These are phyloP conservation scores for Notoglanidium macrostoma DNA, from an alignment of 2,797 vertebrate species.

Conservation along the genomic window DNA sequence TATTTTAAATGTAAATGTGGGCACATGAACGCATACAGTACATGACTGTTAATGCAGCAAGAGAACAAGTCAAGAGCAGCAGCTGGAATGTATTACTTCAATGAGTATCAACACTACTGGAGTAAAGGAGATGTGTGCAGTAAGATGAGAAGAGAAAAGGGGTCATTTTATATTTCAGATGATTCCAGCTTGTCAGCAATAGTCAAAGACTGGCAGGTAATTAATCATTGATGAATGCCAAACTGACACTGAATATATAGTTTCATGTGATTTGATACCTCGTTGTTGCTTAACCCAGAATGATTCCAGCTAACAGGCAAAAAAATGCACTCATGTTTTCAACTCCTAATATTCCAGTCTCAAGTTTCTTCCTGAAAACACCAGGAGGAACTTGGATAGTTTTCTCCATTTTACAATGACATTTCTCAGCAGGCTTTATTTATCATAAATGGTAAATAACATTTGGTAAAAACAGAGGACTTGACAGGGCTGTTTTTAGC, in stretches of 20 bases:
- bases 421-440: neutral
- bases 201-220: conserved; percentile 40
- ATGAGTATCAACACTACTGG: neutral
- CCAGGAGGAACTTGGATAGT: neutral
- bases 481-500: neutral
- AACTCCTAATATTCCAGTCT: neutral
- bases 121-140: neutral
- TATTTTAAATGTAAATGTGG: neutral
- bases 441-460: neutral
- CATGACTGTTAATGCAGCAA: neutral
- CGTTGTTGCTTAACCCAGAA: neutral
- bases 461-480: neutral
- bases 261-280: conserved; percentile 26
- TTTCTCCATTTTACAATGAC: neutral
- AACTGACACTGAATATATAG: conserved; percentile 36
- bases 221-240: conserved; percentile 51
- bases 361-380: neutral
- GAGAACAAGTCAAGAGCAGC: neutral
- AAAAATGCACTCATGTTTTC: neutral
- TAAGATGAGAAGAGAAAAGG: neutral
- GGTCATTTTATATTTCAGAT: neutral
- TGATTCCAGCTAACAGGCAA: neutral
- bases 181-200: neutral
- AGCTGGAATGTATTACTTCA: neutral
- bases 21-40: neutral